Evolutionary conservation across 2,888 invertebrate species (phyloP).

Genomic region (Dorcus parallelipipedus): DNA sequence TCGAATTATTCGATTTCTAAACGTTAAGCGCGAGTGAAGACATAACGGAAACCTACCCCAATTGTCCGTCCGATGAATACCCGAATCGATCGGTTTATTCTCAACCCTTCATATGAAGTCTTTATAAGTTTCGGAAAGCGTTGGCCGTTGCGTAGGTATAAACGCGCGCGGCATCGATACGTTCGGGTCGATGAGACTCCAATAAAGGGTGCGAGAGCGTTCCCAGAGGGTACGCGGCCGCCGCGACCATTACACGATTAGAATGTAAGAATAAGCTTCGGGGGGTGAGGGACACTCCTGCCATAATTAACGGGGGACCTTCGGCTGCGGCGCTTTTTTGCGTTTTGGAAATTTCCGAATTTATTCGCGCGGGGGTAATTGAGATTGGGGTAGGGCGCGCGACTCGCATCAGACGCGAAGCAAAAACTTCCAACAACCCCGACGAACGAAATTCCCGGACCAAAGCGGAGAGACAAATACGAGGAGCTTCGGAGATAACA

Average conservation of each 20-base stretch:
- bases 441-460: too few relatives aligned
- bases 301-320: neutral
- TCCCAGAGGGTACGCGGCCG: constrained; percentile 2
- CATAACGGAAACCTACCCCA: neutral
- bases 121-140: neutral
- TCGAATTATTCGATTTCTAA: too few relatives aligned
- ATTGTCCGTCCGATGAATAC: neutral
- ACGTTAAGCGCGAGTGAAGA: neutral
- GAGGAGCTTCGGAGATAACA: too few relatives aligned
- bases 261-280: neutral
- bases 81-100: neutral
- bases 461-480: too few relatives aligned
- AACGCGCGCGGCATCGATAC: neutral
- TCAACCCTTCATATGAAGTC: neutral
- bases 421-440: too few relatives aligned
- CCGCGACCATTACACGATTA: neutral
- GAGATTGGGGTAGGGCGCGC: too few relatives aligned
- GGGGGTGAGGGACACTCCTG: neutral
- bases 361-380: too few relatives aligned
- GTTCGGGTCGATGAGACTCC: neutral
- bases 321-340: neutral
- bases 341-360: too few relatives aligned
- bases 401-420: too few relatives aligned
- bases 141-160: neutral
- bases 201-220: neutral